Base-by-base conservation (phyloP, 2,888 invertebrate genomes). In the Eueremaeus valkanovi region DNA sequence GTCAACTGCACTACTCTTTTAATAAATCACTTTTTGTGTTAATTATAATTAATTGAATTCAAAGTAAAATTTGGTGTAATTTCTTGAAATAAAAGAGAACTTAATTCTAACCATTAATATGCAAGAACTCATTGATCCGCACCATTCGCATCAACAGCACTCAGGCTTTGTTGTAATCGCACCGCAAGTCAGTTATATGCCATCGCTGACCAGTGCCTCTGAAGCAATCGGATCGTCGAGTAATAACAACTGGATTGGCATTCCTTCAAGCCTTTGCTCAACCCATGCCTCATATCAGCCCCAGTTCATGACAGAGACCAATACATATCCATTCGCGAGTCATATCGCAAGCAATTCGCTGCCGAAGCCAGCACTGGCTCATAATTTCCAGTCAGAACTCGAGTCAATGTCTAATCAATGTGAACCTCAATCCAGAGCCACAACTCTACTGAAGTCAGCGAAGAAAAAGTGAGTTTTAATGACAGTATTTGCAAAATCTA, bases 391-490 rank as follows among this genome's bases (percentile, higher is more conserved):
- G 42, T 68, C 68, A 68, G 68, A 68, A 42, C 13, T 27, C 16
- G 68, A 68, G 40, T 68, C 68, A 40, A 36, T 68, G 36, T 68
- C 68, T 68, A 68, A 68, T 68, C 68, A 68, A 68, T 68, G 42
- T 3, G 68, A 68, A 68, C 36, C 68, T 40, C 68, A 68, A 27
- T 40, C 40, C 11, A 68, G 21, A 40, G 13, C 68, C 11, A 1
- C 61, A 16, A 68, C 68, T 18, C 68, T 68, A 1, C 13, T 40
- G 21, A 68, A 68, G 24, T 40, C 68, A 68, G 0, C 40, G 36
- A 68, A 68, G 68, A 68, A 42, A 68, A 68, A 68, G 68, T 68
- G 16, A 55, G 21, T 24, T 55, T 2, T 21, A 55, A 24, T n/a
- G n/a, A 49, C 3, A 49, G 16, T n/a, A 9, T 55, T 55, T 8